Evolutionary conservation across 2,888 invertebrate genomes (phyloP).

Genomic region (Apodemia mormo): DNA sequence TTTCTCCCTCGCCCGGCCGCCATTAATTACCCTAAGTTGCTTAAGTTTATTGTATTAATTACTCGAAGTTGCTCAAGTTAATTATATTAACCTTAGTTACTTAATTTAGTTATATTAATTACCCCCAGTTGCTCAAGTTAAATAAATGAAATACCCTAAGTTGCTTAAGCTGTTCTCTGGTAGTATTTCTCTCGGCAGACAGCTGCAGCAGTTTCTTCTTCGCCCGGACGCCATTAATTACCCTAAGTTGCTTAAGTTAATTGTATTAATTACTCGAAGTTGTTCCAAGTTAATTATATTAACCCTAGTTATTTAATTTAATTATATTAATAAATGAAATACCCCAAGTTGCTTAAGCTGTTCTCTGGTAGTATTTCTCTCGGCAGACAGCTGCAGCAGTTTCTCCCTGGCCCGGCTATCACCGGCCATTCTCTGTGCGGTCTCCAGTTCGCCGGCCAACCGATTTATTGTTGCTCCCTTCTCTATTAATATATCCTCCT

Average conservation of each 20-base stretch:
- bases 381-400: constrained; percentile 66
- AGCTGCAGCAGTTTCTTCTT: constrained; percentile 73
- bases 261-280: too few relatives aligned
- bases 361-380: constrained; percentile 73
- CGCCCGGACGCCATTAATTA: neutral
- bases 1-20: constrained; percentile 55
- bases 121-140: too few relatives aligned
- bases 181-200: constrained; percentile 70
- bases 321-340: neutral
- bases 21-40: too few relatives aligned
- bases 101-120: too few relatives aligned
- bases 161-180: constrained; percentile 53
- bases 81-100: too few relatives aligned
- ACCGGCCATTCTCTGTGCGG: constrained; percentile 79
- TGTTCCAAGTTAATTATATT: too few relatives aligned
- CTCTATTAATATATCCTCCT: constrained; percentile 83
- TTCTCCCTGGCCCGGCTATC: constrained; percentile 60
- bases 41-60: too few relatives aligned
- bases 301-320: too few relatives aligned
- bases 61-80: too few relatives aligned
- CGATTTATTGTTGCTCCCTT: constrained; percentile 84
- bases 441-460: constrained; percentile 81
- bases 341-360: constrained; percentile 80
- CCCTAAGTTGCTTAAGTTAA: too few relatives aligned
- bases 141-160: too few relatives aligned